phyloP scores from a whole-genome alignment of 2,113 vertebrate genomes.

The Solenodon paradoxus region DNA sequence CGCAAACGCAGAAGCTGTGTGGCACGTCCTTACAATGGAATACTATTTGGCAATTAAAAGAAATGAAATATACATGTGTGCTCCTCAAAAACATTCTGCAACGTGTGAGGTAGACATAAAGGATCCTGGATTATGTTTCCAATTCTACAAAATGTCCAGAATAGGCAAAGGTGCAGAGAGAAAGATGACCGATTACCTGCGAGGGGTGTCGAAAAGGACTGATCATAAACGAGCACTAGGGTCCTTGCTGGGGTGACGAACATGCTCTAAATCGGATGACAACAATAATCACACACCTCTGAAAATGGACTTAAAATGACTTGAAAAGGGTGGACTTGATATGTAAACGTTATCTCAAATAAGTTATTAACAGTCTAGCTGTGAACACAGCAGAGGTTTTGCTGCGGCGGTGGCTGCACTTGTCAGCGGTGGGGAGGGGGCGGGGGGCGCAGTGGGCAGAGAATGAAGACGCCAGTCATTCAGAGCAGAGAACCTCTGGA shows the following conservation, averaged over 20 bases:
- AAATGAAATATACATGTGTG: neutral
- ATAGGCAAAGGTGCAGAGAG: neutral
- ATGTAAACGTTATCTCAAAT: neutral
- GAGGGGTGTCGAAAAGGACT: neutral
- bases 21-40: fast-evolving
- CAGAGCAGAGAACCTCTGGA: neutral
- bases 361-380: neutral
- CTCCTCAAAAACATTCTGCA: neutral
- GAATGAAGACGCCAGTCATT: neutral
- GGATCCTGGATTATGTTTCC: neutral
- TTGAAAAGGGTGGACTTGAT: neutral
- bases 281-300: neutral
- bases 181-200: neutral
- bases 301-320: neutral
- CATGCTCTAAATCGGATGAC: neutral
- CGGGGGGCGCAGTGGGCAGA: too few relatives aligned
- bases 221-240: neutral
- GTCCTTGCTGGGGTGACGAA: neutral
- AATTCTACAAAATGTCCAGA: neutral
- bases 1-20: fast-evolving
- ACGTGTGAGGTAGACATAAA: neutral
- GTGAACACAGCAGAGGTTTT: neutral
- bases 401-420: neutral
- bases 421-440: neutral
- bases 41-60: neutral